Base-by-base conservation (phyloP, 2,113 vertebrate species). In the Rafetus swinhoei region DNA sequence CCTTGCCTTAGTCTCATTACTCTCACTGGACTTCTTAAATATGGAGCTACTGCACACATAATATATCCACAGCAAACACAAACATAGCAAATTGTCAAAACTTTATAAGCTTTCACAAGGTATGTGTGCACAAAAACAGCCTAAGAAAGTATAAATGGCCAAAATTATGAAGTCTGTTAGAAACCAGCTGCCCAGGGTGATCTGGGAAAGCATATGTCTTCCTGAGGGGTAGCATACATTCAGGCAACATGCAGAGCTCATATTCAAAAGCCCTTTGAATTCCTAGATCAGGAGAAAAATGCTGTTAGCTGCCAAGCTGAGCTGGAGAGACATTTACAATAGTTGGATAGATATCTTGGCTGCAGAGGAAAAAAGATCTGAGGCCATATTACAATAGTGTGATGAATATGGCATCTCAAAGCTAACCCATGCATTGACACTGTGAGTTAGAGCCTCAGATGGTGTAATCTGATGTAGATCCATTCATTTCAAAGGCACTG, bases 91-190 rank as follows among this genome's bases (percentile, higher is more conserved):
- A 60, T 92, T 94, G 12, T 50, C 22, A 77, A 45, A 25, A 94
- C 19, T 83, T 86, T 82, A 32, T 76, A 95, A 95, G 93, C 55
- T 89, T 86, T 96, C 50, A 59, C 35, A 93, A 90, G 81, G 50
- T 79, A 93, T 94, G 39, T 50, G 39, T 50, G 22, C 12, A 72
- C 65, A 50, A 6, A 77, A 94, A 77, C 35, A 53, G 65, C 83
- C 94, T 93, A 94, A 82, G 72, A 95, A 55, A 92, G 69, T 85
- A 55, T 85, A 89, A 79, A 55, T 89, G 86, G 90, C 88, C 62
- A 90, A 81, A 91, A 81, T 56, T 94, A 60, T 92, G 90, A 95
- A 93, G 88, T 93, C 91, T 94, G 94, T 86, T 95, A 88, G 96
- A 96, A 92, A 90, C 74, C 27, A 50, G 4, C 74, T 97, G 92